phyloP scores from a whole-genome alignment of 2,797 vertebrate genomes.

The Coregonus sp. region DNA sequence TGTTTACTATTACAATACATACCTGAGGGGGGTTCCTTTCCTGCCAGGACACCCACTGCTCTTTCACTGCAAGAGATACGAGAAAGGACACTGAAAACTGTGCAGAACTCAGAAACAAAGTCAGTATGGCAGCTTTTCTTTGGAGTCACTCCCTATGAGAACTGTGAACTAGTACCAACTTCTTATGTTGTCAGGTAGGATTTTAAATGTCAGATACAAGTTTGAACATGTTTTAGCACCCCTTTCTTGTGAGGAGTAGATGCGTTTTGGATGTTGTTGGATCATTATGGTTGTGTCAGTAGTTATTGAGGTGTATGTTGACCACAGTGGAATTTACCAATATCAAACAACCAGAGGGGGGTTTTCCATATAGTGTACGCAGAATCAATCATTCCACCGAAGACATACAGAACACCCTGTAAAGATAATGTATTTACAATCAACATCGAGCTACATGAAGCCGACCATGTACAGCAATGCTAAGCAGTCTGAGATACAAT shows the following conservation, averaged over 20 bases:
- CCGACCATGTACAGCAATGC: neutral
- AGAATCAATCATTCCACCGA: slow-evolving; percentile 20
- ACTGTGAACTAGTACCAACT: neutral
- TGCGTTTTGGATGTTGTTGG: neutral
- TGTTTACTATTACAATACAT: neutral
- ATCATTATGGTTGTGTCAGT: neutral
- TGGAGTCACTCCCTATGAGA: neutral
- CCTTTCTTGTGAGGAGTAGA: neutral
- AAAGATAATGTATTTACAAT: neutral
- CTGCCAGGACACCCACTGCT: slow-evolving; percentile 10
- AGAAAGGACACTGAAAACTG: slow-evolving; percentile 1
- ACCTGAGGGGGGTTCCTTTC: slow-evolving; percentile 3
- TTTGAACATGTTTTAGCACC: neutral
- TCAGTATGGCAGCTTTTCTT: neutral
- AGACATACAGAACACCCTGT: slow-evolving; percentile 16
- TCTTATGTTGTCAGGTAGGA: neutral
- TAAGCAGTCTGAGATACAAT: neutral
- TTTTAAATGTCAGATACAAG: neutral
- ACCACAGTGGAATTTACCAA: slow-evolving; percentile 3
- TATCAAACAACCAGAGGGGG: slow-evolving; percentile 10
- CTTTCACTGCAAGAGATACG: neutral
- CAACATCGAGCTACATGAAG: neutral
- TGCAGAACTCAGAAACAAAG: neutral
- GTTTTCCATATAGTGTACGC: slow-evolving; percentile 11
- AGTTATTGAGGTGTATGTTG: neutral